A percentile compares a stretch with the other conserved stretches of the same genome.
These are phyloP conservation scores for Neodiprion fabricii DNA, from an alignment of 1,140 invertebrate species.

Conservation along the genomic window DNA sequence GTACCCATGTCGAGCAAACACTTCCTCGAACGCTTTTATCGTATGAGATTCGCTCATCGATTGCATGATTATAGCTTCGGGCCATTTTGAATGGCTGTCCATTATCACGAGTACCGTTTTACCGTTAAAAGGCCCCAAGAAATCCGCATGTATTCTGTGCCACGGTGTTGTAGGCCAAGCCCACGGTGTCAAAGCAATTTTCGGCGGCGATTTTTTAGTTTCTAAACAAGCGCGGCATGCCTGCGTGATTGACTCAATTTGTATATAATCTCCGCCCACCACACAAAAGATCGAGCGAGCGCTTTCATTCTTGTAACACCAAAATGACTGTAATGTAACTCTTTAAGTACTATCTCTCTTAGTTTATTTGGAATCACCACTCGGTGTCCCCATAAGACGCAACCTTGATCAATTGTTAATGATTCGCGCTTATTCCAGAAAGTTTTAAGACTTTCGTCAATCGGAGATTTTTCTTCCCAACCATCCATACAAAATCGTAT, in stretches of 20 bases:
- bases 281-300: conserved; percentile 50
- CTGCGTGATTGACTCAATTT: conserved; percentile 43
- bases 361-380: too few relatives aligned
- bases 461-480: conserved; percentile 12
- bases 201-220: conserved; percentile 31
- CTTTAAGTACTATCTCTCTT: too few relatives aligned
- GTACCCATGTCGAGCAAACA: not conserved
- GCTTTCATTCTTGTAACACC: conserved; percentile 51
- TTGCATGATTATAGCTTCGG: too few relatives aligned
- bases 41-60: not conserved
- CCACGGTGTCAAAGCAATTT: conserved; percentile 14
- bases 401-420: conserved; percentile 28
- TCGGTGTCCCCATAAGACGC: conserved; percentile 39
- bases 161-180: conserved; percentile 46
- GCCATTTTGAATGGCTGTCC: too few relatives aligned
- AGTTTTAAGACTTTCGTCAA: not conserved
- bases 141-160: conserved; percentile 38
- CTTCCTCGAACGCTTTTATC: not conserved
- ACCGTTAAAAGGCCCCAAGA: too few relatives aligned
- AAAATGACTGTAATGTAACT: too few relatives aligned
- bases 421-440: conserved; percentile 20
- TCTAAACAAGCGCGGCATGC: conserved; percentile 36
- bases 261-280: conserved; percentile 53
- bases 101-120: too few relatives aligned
- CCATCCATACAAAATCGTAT: conserved; percentile 8